A percentile compares a stretch with the other conserved stretches of the same genome.
Conservation (phyloP, 1,140 invertebrate species). For the Laupala kohalensis region DNA sequence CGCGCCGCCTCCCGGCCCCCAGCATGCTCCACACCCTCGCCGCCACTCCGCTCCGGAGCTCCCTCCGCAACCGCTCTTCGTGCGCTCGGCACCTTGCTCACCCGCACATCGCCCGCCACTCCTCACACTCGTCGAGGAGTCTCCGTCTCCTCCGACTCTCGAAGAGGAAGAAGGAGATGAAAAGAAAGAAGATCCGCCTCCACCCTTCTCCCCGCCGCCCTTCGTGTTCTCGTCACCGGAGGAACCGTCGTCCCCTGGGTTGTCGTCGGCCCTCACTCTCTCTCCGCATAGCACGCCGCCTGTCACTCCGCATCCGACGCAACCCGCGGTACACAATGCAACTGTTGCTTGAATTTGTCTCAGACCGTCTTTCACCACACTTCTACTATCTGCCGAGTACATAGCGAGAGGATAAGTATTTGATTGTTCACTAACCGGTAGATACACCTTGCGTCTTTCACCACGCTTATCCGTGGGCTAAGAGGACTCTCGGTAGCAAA, state of each 20-base stretch:
- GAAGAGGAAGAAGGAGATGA: background rate
- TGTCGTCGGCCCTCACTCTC: background rate
- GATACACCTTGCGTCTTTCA: too few relatives aligned
- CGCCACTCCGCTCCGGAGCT: background rate
- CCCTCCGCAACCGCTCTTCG: background rate
- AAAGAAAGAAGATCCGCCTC: too few relatives aligned
- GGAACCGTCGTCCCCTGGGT: background rate
- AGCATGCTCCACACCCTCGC: background rate
- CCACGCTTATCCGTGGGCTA: too few relatives aligned
- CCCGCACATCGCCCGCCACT: background rate
- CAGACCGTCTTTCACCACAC: too few relatives aligned
- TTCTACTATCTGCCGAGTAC: too few relatives aligned
- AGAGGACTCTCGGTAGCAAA: too few relatives aligned
- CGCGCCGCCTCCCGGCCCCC: too few relatives aligned
- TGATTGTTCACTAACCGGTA: too few relatives aligned
- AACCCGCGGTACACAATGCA: too few relatives aligned
- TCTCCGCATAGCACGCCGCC: background rate
- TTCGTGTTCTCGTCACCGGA: background rate
- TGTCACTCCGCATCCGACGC: too few relatives aligned
- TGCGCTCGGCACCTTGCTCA: background rate
- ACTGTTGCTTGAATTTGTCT: too few relatives aligned
- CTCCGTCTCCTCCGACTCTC: background rate
- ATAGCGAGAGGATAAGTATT: too few relatives aligned
- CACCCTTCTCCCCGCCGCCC: background rate
- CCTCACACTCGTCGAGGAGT: background rate